Evolutionary conservation across 1,140 invertebrate genomes (phyloP), one percentile per base, ranked within the genome.

Genomic region (Delia radicum): DNA sequence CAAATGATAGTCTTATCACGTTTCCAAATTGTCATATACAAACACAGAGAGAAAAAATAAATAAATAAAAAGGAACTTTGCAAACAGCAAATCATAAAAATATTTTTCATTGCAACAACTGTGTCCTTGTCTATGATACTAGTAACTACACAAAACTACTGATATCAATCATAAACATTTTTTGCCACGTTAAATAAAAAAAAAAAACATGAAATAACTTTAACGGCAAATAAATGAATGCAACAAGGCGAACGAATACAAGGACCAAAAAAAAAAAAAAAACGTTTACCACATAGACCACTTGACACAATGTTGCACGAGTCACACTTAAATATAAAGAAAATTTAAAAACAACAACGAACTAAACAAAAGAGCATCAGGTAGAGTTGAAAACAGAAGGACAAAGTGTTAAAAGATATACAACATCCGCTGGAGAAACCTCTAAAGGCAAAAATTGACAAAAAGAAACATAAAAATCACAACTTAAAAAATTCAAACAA

Each of bases 41-140:
- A 69, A 69, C 29, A 69, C n/a, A 33, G 0, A 78, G 77, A 75
- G 74, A 77, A 74, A 78, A 77, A 79, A 79, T 77, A 78, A 75
- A 77, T 77, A 77, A 79, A 79, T 77, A 78, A 75, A 77, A 79
- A 75, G 27, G 73, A 69, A 69, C 18, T 69, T 69, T 69, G 18
- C 31, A 18, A 71, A 48, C 37, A 71, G 74, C 46, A 46, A 67
- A 73, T 46, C 24, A 28, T 29, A 78, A 77, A 75, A 55, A 48
- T 75, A 46, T 42, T 75, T 72, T 28, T 42, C 74, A 69, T 63
- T n/a, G 13, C 28, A 73, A 69, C 65, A 73, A 69, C 65, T 33
- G n/a, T 33, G 29, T 69, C 29, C 65, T 69, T 69, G 65, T 33
- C 37, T 26, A 73, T 75, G 76, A 79, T 55, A 75, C 74, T 48